Evolutionary conservation across 2,888 invertebrate genomes (phyloP), one percentile per base, ranked within the genome.

Genomic region (Nysson spinosus): DNA sequence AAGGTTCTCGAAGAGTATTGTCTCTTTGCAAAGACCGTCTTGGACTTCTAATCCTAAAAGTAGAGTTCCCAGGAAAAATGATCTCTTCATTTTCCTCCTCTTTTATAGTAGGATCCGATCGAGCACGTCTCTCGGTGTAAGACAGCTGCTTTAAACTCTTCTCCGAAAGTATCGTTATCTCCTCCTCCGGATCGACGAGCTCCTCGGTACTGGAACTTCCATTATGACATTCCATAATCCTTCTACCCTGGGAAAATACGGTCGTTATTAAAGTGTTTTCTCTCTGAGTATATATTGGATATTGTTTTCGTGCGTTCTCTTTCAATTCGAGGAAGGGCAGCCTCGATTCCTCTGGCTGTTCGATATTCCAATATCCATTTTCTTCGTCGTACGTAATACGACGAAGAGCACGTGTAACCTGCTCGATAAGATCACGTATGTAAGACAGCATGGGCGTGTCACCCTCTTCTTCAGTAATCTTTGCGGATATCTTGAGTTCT

Each of bases 361-460:
- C 4, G 11, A 30, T 30, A 20, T 20, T 6, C 24, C 42, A 16
- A 7, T 24, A 6, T 11, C 14, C 42, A 6, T 37, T 22, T 22
- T 7, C n/a, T n/a, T n/a, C 42, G 12, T 34, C 39, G 34, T 28
- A 37, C 9, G 51, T 30, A 26, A 57, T 42, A 16, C 37, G 56
- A 4, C 58, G 50, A n/a, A 69, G 49, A 16, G 62, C 55, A 22
- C 17, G 19, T 1, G 55, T 40, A 46, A 76, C 50, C 28, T 75
- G 75, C 12, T 74, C 68, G 37, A 82, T 77, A n/a, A 85, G 66
- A 28, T 77, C 67, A 2, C 69, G 70, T 6, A 83, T 64, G 58
- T 84, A 85, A 7, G 56, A 58, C 3, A 79, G 39, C 39, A 62
- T 75, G 1, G 63, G 61, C 0, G 67, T 73, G 39, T 78, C 78